Conservation (phyloP, 2,113 vertebrate species). For the Clarias macrocephalus region DNA sequence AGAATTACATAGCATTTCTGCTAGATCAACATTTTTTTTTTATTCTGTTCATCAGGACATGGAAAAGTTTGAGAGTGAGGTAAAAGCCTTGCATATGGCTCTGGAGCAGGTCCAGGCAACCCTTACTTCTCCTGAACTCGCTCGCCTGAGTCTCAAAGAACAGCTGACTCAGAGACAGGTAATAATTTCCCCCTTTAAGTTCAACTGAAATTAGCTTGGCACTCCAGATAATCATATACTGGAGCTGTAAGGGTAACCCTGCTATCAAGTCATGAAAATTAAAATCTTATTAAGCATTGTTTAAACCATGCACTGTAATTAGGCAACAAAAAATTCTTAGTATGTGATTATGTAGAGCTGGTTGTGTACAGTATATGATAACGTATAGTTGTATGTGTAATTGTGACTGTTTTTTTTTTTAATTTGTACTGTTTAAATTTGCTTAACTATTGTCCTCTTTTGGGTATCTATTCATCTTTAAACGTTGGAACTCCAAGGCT, state of each 20-base stretch:
- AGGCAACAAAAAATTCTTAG: background rate
- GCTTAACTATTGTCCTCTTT: background rate
- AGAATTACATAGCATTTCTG: background rate
- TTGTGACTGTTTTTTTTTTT: background rate
- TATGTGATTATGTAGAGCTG: background rate
- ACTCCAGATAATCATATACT: background rate
- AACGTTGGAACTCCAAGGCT: background rate
- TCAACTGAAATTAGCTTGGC: background rate
- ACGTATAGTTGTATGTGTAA: background rate
- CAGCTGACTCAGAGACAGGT: constrained; percentile 96
- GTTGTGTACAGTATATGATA: no score
- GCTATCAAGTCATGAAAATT: background rate
- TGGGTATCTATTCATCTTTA: background rate
- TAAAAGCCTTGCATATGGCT: constrained; percentile 82
- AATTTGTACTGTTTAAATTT: background rate
- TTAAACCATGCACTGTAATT: background rate
- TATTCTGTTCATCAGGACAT: constrained; percentile 79
- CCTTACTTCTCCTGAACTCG: constrained; percentile 88
- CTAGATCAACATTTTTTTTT: background rate
- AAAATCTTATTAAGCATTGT: background rate
- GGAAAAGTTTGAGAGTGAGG: constrained; percentile 85
- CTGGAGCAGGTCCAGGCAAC: constrained; percentile 87
- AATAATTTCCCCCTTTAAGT: background rate
- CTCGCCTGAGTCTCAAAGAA: constrained; percentile 90
- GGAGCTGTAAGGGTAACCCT: background rate